Evolutionary conservation across 2,888 invertebrate genomes (phyloP).

Genomic region (Coleophora deauratella): DNA sequence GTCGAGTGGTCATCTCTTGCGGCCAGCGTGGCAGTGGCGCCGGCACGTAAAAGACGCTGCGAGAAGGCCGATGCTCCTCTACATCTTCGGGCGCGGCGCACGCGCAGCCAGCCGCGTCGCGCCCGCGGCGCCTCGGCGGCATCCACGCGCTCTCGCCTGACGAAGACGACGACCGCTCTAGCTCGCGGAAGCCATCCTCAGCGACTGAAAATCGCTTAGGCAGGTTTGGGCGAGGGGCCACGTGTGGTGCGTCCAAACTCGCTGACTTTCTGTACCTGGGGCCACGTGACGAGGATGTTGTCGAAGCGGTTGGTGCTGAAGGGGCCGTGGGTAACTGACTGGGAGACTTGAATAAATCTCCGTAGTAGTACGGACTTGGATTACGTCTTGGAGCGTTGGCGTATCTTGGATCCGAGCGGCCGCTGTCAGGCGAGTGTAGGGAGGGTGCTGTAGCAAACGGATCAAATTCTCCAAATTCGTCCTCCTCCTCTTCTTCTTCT

Average conservation of each 20-base stretch:
- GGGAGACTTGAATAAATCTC: slow-evolving; percentile 79
- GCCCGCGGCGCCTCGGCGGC: slow-evolving; percentile 81
- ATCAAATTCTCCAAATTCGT: slow-evolving; percentile 71
- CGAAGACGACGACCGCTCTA: slow-evolving; percentile 71
- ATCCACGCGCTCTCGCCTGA: slow-evolving; percentile 77
- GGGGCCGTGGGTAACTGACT: slow-evolving; percentile 57
- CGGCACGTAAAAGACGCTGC: slow-evolving; percentile 81
- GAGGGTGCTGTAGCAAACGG: slow-evolving; percentile 71
- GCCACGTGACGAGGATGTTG: slow-evolving; percentile 57
- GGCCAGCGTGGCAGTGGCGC: slow-evolving; percentile 78
- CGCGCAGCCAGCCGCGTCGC: slow-evolving; percentile 80
- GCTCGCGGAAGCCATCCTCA: slow-evolving; percentile 78
- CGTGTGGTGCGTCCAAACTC: slow-evolving; percentile 83
- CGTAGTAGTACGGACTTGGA: slow-evolving; percentile 89
- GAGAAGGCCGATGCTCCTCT: slow-evolving; percentile 76
- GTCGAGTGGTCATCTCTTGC: slow-evolving; percentile 77
- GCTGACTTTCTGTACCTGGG: slow-evolving; percentile 81
- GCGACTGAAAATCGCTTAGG: slow-evolving; percentile 81
- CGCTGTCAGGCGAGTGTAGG: slow-evolving; percentile 81
- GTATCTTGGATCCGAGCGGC: slow-evolving; percentile 72
- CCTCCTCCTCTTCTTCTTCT: slow-evolving; percentile 72
- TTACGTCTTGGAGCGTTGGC: slow-evolving; percentile 76
- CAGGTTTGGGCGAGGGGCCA: slow-evolving; percentile 74
- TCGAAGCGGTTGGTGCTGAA: slow-evolving; percentile 62
- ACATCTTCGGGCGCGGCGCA: slow-evolving; percentile 81